Conservation (phyloP, 2,797 vertebrate genomes). For the Eleutherodactylus coqui region DNA sequence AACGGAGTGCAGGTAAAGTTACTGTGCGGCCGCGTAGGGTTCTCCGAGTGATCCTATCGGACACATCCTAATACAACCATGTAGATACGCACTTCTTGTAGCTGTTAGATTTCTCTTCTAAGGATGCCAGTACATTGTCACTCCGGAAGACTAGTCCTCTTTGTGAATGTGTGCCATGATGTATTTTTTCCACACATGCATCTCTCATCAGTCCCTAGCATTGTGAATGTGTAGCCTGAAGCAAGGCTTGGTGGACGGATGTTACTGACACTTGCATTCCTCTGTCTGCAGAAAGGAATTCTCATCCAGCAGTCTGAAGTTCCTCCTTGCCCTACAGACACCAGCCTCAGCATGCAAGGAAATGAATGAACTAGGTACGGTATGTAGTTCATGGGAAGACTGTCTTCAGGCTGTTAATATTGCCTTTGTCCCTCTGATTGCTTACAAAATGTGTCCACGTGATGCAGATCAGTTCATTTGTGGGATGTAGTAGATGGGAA, state of each 20-base stretch:
- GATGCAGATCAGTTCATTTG: neutral
- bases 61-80: too few species aligned
- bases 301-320: slow-evolving; percentile 9
- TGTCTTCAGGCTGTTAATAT: too few species aligned
- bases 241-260: slow-evolving; percentile 34
- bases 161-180: slow-evolving; percentile 14
- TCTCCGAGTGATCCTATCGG: too few species aligned
- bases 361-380: slow-evolving; percentile 48
- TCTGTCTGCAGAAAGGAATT: slow-evolving; percentile 58
- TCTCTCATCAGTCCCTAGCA: slow-evolving; percentile 34
- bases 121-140: neutral
- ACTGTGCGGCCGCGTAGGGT: too few species aligned
- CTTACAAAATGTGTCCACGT: neutral
- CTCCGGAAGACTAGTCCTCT: neutral
- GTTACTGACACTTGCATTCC: slow-evolving; percentile 58
- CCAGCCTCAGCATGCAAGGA: slow-evolving; percentile 42
- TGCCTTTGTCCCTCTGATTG: neutral
- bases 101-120: neutral
- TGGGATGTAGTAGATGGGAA: neutral
- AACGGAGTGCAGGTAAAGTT: too few species aligned
- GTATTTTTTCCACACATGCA: slow-evolving; percentile 15
- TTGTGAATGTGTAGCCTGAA: slow-evolving; percentile 46
- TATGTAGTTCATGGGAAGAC: neutral
- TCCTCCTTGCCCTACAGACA: slow-evolving; percentile 1
- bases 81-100: neutral